phyloP scores from a whole-genome alignment of 2,113 vertebrate species.

The Fukomys damarensis region DNA sequence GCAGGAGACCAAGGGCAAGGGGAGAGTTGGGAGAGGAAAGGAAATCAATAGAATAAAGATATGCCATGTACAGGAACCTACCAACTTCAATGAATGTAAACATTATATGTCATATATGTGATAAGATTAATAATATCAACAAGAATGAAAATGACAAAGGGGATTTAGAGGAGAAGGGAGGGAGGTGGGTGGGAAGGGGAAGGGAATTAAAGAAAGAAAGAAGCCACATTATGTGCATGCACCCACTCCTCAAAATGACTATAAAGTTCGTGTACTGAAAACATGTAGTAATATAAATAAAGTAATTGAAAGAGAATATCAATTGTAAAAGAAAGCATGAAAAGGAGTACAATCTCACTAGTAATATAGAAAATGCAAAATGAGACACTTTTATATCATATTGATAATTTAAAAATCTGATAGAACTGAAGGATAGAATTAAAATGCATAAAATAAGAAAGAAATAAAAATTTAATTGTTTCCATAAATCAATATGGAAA shows the following conservation, averaged over 20 bases:
- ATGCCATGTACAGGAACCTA: not conserved
- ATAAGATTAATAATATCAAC: not conserved
- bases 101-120: not conserved
- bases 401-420: not conserved
- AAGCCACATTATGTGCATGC: not conserved
- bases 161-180: not conserved
- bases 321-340: not conserved
- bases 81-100: not conserved
- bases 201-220: not conserved
- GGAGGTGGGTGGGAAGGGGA: not conserved
- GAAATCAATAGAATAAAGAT: not conserved
- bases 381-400: not conserved
- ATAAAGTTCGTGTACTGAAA: not conserved
- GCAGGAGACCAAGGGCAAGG: not conserved
- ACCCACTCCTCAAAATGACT: not conserved
- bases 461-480: not conserved
- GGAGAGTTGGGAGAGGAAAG: not conserved
- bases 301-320: not conserved
- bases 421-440: not conserved
- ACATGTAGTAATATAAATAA: not conserved
- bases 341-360: not conserved
- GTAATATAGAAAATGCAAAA: conserved; percentile 40
- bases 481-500: conserved; percentile 11
- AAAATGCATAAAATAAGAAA: conserved; percentile 23
- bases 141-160: not conserved